Base-by-base conservation (phyloP, 2,888 invertebrate genomes). In the Diaphora mendica region DNA sequence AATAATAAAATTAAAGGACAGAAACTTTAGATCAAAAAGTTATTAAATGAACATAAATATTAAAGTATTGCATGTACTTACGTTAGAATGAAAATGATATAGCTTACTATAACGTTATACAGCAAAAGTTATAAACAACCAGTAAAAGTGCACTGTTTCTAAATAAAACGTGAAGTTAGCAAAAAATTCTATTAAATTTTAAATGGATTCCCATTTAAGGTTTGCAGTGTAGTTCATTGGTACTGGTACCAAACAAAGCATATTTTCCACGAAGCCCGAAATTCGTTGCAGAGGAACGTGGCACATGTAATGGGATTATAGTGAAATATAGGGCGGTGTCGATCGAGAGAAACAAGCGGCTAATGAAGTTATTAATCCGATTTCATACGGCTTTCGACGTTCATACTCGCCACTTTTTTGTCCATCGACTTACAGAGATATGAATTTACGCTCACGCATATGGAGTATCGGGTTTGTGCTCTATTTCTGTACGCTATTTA, bases 361-460 rank as follows among this genome's bases (percentile, higher is more conserved):
- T 96, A 96, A 96, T 96, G 93, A 95, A 96, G 95, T 96, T 96
- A 95, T 95, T 95, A 95, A 96, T 96, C 95, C 94, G 91, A 91
- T 94, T 94, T 92, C 89, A 92, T 88, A 87, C 91, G 90, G 93
- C 92, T 94, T 93, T 92, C 91, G 90, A 91, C 91, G 89, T 90
- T 85, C 91, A 86, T 87, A 82, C 78, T 86, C 87, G 82, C 83
- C 87, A 87, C 85, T 91, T 92, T 92, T 92, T 93, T 89, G 85
- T 86, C 78, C 81, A 80, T 78, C 59, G 69, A 66, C 66, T 65
- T 81, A 79, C 79, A 83, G 79, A 83, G 85, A 86, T 89, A 87
- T 88, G 86, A 85, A 86, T 86, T 86, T 87, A 86, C 80, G 81
- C 20, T n/a, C 73, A 48, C 51, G 42, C 42, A 71, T 80, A 77